Percentiles rank a stretch among this genome's conserved stretches.
phyloP scores from a whole-genome alignment of 30 jellyfish, hydroid and myxozoan species.

The Catostylus mosaicus region DNA sequence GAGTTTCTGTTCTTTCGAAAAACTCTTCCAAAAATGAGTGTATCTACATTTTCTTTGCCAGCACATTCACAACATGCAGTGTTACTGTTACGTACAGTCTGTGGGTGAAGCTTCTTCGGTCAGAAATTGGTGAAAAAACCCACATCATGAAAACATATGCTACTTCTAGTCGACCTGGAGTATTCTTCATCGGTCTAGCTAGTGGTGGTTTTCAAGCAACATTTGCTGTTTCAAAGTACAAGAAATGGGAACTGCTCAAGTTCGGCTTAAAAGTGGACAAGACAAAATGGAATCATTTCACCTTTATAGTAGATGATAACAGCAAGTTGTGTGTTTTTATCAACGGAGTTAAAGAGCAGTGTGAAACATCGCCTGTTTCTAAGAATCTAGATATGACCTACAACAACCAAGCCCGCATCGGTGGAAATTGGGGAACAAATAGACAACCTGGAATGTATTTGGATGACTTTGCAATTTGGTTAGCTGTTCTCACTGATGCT shows the following conservation, averaged over 20 bases:
- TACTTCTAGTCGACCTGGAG: not conserved
- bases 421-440: not conserved
- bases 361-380: not conserved
- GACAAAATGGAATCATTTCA: conserved; percentile 34
- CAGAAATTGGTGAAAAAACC: not conserved
- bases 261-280: not conserved
- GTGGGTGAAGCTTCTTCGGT: conserved; percentile 5
- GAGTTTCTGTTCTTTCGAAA: too few species aligned
- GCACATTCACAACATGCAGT: conserved; percentile 10
- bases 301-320: conserved; percentile 22
- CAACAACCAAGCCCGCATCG: not conserved
- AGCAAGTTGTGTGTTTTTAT: not conserved
- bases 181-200: not conserved
- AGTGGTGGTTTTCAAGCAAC: not conserved
- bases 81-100: conserved; percentile 24
- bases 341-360: conserved; percentile 19
- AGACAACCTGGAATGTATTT: not conserved
- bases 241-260: not conserved
- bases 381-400: not conserved
- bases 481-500: not conserved
- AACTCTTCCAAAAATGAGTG: not conserved
- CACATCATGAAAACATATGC: not conserved
- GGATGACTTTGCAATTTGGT: conserved; percentile 38
- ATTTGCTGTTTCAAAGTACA: not conserved
- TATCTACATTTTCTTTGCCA: not conserved